Evolutionary conservation across 2,888 invertebrate species (phyloP).

Genomic region (Brachycybe producta): DNA sequence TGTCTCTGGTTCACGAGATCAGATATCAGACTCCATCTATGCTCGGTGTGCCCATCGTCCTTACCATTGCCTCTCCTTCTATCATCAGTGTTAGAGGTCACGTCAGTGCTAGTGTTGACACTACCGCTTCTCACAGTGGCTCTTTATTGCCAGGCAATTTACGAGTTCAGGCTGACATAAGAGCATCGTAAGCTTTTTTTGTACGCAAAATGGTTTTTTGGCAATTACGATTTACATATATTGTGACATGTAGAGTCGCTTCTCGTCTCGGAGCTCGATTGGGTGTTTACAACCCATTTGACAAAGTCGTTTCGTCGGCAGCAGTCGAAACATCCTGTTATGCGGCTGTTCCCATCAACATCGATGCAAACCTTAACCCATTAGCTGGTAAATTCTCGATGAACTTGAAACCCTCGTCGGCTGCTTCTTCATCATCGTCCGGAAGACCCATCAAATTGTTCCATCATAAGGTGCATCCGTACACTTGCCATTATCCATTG

Average conservation of each 20-base stretch:
- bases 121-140: neutral
- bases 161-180: neutral
- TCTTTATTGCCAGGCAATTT: neutral
- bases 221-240: neutral
- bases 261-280: neutral
- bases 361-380: neutral
- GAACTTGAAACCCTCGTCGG: neutral
- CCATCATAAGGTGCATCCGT: neutral
- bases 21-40: slow-evolving; percentile 1
- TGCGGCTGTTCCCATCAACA: neutral
- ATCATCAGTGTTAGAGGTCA: neutral
- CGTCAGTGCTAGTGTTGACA: neutral
- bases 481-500: neutral
- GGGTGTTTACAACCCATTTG: slow-evolving; percentile 8
- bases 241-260: neutral
- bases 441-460: neutral
- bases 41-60: neutral
- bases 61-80: neutral
- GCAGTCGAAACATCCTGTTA: neutral
- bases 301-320: neutral
- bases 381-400: slow-evolving; percentile 2
- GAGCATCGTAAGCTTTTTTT: neutral
- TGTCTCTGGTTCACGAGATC: neutral
- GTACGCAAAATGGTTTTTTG: neutral
- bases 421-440: neutral